These are phyloP conservation scores for Dryadula phaetusa DNA, from an alignment of 2,888 invertebrate species.

Conservation along the genomic window DNA sequence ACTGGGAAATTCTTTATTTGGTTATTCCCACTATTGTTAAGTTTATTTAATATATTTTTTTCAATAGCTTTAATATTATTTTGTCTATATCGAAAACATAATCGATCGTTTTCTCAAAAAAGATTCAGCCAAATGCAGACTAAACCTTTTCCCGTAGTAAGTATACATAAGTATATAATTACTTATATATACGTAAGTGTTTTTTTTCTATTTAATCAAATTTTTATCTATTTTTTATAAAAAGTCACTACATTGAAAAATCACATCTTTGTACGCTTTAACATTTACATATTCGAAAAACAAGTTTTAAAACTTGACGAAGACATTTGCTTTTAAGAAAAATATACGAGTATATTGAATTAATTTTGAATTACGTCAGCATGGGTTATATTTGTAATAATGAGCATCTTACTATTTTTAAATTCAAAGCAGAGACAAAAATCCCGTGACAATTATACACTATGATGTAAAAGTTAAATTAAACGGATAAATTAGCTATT, in stretches of 20 bases:
- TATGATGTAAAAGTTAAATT: neutral
- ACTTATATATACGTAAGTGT: too few species aligned
- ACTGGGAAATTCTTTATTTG: neutral
- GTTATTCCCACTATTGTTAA: neutral
- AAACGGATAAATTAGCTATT: neutral
- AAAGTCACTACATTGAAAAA: neutral
- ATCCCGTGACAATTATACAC: neutral
- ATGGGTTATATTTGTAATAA: neutral
- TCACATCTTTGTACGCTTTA: neutral
- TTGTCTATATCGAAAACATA: neutral
- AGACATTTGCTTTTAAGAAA: slow-evolving; percentile 5
- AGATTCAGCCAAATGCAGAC: neutral
- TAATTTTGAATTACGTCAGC: slow-evolving; percentile 1
- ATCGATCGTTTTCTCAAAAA: neutral
- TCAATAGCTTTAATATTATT: neutral
- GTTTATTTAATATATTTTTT: neutral
- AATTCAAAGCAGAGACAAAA: neutral
- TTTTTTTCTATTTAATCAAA: too few species aligned
- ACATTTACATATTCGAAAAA: slow-evolving; percentile 14
- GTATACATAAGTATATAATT: too few species aligned
- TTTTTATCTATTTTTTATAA: neutral
- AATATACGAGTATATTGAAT: neutral
- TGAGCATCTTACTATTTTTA: neutral
- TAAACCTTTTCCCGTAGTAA: too few species aligned
- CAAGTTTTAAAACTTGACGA: slow-evolving; percentile 17